A percentile compares a stretch with the other conserved stretches of the same genome.
phyloP scores from a whole-genome alignment of 2,797 vertebrate genomes.

The Siniperca obscura region DNA sequence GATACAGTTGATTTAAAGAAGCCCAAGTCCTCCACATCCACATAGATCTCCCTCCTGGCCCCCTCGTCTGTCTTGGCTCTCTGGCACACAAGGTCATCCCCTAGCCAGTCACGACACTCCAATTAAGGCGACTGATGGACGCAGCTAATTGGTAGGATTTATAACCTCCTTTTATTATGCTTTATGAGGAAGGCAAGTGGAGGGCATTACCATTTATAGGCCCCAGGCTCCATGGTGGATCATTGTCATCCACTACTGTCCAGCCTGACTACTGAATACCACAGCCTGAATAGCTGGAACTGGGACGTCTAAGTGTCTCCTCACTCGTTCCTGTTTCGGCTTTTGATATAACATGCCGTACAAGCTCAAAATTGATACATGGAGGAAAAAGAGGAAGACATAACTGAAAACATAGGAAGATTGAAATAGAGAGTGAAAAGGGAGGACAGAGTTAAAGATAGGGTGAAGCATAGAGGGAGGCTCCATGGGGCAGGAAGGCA shows the following conservation, averaged over 20 bases:
- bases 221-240: conserved; percentile 80
- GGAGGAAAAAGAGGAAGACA: neutral
- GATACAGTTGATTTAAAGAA: conserved; percentile 78
- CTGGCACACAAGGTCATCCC: conserved; percentile 86
- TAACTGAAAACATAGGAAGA: neutral
- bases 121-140: conserved; percentile 90
- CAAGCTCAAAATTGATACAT: neutral
- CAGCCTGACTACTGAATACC: conserved; percentile 49
- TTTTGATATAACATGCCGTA: neutral
- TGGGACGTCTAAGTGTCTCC: conserved; percentile 26
- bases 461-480: conserved; percentile 41
- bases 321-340: conserved; percentile 10
- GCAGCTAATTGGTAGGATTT: conserved; percentile 89
- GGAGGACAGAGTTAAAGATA: conserved; percentile 35
- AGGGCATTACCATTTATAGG: conserved; percentile 88
- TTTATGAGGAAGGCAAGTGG: conserved; percentile 88
- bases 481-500: conserved; percentile 56
- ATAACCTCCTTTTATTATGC: conserved; percentile 87
- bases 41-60: conserved; percentile 70
- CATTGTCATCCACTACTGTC: conserved; percentile 74
- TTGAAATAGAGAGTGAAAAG: conserved; percentile 31
- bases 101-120: conserved; percentile 86
- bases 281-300: conserved; percentile 22
- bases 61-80: conserved; percentile 81
- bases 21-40: conserved; percentile 65